Evolutionary conservation across 2,888 invertebrate species (phyloP).

Genomic region (Ptycholaimellus sp.): DNA sequence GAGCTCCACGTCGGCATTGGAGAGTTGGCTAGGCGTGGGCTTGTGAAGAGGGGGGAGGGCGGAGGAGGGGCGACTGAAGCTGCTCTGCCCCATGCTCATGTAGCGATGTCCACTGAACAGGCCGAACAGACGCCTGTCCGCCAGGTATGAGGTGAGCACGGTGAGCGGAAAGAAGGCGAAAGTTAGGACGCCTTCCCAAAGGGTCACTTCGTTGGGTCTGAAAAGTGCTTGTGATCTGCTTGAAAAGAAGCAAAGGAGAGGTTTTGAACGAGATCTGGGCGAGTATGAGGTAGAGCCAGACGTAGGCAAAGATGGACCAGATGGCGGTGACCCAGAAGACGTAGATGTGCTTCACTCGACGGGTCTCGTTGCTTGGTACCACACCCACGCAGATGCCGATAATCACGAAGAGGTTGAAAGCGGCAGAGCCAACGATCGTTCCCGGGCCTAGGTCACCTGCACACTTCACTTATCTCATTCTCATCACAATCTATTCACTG

Average conservation of each 20-base stretch:
- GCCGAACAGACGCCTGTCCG: constrained; percentile 43
- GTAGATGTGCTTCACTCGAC: constrained; percentile 42
- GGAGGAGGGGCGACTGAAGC: constrained; percentile 2
- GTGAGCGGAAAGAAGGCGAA: constrained; percentile 86
- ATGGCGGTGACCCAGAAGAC: constrained; percentile 91
- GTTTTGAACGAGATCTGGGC: constrained; percentile 41
- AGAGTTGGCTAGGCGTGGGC: too few relatives aligned
- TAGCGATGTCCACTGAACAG: constrained; percentile 14
- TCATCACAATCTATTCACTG: background rate
- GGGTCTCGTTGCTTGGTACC: constrained; percentile 10
- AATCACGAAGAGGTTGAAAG: constrained; percentile 90
- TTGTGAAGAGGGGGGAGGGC: too few relatives aligned
- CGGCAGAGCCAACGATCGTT: constrained; percentile 93
- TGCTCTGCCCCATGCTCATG: constrained; percentile 7
- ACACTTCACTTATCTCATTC: background rate
- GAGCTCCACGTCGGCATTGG: background rate
- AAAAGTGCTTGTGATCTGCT: constrained; percentile 1
- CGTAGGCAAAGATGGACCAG: constrained; percentile 95
- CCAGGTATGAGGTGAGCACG: constrained; percentile 78
- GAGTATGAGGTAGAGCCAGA: constrained; percentile 87
- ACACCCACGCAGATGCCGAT: constrained; percentile 61
- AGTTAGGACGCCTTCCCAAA: constrained; percentile 43
- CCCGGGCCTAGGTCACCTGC: constrained; percentile 12
- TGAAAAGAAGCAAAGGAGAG: too few relatives aligned
- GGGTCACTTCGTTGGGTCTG: background rate